Base-by-base conservation (phyloP, 1,140 invertebrate genomes). In the Dendrolimus kikuchii region DNA sequence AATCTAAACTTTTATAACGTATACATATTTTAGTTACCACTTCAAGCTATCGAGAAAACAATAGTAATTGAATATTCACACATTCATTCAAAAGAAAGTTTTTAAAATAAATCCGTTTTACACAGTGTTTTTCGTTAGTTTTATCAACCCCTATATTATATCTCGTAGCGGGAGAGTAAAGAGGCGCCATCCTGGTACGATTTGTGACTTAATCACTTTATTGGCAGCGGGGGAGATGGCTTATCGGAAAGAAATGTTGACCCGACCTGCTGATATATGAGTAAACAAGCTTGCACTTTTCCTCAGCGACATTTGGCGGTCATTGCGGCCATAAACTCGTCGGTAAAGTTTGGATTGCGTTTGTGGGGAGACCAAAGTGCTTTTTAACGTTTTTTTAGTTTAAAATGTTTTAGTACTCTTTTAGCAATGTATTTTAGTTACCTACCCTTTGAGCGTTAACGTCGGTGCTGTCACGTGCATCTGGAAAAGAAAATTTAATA, bases 121-220 rank as follows among this genome's bases (percentile, higher is more conserved):
- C 23, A 23, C 23, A 23, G 3, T 23, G 23, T 23, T 23, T 23
- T 23, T 23, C 23, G 23, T 23, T 23, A 23, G 23, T 23, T 23
- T 23, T 23, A 23, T 23, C 23, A 49, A 4, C n/a, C 39, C 38
- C 5, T 5, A 8, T 49, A 9, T 9, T 73, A 69, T 71, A 70
- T 66, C 60, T 71, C 43, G 50, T 57, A 53, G 59, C 55, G 54
- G 40, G 51, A 38, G 51, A 49, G 59, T 63, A 62, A 63, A 70
- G 64, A 67, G 75, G 67, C 66, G 65, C 66, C 72, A 62, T 55
- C 59, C 65, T 63, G 59, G 48, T 65, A 66, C 83, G 80, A 86
- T 86, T 86, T 86, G 83, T 77, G 81, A 81, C 83, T 86, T 86
- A 86, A 86, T 86, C 81, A 85, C 83, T 86, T 86, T 86, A 86